These are phyloP conservation scores for Stenotaenia linearis DNA, from an alignment of 2,888 invertebrate genomes.

Conservation along the genomic window DNA sequence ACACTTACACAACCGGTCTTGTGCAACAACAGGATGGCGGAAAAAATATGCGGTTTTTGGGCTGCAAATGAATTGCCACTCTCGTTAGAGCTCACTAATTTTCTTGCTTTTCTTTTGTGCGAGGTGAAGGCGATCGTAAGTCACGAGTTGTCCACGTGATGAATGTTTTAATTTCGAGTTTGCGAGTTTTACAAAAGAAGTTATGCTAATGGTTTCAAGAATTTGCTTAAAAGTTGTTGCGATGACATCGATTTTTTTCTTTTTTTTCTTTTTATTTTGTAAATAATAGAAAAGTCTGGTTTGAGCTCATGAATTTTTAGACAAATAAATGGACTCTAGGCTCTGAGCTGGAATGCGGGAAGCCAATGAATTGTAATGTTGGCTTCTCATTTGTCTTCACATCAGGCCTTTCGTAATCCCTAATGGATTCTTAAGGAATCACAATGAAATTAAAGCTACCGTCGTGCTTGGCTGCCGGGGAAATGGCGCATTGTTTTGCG, in stretches of 20 bases:
- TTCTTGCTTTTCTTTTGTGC: not conserved
- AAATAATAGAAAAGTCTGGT: too few relatives aligned
- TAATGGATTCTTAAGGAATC: not conserved
- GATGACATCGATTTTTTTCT: too few relatives aligned
- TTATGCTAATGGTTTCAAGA: not conserved
- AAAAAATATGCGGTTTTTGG: not conserved
- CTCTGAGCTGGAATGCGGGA: not conserved
- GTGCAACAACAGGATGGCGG: not conserved
- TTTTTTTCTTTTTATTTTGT: too few relatives aligned
- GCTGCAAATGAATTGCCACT: not conserved
- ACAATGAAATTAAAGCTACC: not conserved
- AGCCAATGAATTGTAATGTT: not conserved
- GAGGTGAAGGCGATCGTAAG: not conserved
- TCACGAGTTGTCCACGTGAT: not conserved
- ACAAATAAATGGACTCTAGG: too few relatives aligned
- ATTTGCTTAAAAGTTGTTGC: not conserved
- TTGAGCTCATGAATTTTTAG: too few relatives aligned
- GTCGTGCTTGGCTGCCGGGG: too few relatives aligned
- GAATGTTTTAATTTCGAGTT: not conserved
- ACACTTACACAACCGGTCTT: not conserved
- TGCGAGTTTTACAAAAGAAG: not conserved
- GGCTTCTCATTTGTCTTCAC: not conserved
- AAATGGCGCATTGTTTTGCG: too few relatives aligned
- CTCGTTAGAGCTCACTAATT: not conserved
- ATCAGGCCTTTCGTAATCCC: not conserved